Base-by-base conservation (phyloP, 2,113 vertebrate genomes). In the Rhizomys pruinosus region DNA sequence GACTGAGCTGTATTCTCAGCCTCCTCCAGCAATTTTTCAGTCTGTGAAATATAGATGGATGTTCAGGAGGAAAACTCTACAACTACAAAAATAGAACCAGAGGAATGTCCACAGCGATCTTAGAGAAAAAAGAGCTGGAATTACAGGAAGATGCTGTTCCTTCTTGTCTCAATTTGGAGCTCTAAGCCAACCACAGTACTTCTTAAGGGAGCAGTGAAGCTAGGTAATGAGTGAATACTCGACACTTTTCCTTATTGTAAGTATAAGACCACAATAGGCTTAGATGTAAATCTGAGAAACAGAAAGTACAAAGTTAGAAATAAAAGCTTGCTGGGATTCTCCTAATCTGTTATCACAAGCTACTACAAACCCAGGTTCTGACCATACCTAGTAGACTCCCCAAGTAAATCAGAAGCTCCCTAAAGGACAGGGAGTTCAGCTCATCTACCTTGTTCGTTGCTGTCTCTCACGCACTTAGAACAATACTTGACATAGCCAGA, bases 21-120 rank as follows among this genome's bases (percentile, higher is more conserved):
- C 80, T 39, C 11, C n/a, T 72, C 73, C 23, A 71, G 59, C 66
- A 81, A 25, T 91, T 29, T 90, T 16, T 57, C 95, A 9, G n/a
- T 76, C 85, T 88, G 29, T 85, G 64, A 95, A 96, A 92, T 57
- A 82, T 4, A 81, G 66, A 63, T 82, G 37, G 74, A 72, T 93
- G 22, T 74, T 90, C 63, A 90, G n/a, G 90, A 71, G 57, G 19
- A n/a, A 90, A 23, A 42, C 66, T 68, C 4, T 16, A 74, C 59
- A 64, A 66, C 78, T 63, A 84, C 57, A 84, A 93, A n/a, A 86
- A 44, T 5, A 23, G 93, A 94, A 76, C 34, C 63, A 20, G 1
- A 72, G 52, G 32, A 80, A 89, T 29, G 57, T 55, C 3, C 52
- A 63, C 2, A n/a, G 4, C n/a, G 55, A 57, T 68, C 69, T 74